These are phyloP conservation scores for Aspidapion aeneum DNA, from an alignment of 2,888 invertebrate genomes.

Conservation along the genomic window DNA sequence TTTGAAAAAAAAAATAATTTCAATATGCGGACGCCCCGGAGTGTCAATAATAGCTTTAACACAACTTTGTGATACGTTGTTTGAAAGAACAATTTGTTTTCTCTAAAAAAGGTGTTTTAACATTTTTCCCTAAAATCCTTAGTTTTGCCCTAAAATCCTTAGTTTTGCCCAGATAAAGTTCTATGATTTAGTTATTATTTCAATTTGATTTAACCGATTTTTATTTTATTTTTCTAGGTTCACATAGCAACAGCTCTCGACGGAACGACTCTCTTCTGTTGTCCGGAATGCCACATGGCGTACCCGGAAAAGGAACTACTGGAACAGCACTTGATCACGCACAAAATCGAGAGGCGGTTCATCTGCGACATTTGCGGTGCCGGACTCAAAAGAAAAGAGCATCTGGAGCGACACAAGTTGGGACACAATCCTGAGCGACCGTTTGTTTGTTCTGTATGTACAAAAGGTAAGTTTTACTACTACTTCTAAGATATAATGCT, in stretches of 20 bases:
- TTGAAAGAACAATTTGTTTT: no score
- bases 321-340: conserved; percentile 72
- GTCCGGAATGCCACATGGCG: conserved; percentile 79
- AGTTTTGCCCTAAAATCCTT: no score
- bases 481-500: no score
- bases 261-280: conserved; percentile 72
- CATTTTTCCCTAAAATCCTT: no score
- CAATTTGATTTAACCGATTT: no score
- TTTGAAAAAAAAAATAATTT: no score
- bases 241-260: conserved; percentile 72
- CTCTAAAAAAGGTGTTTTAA: no score
- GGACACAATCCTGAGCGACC: conserved; percentile 80
- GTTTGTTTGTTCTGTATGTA: conserved; percentile 72
- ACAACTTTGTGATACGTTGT: no score
- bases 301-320: conserved; percentile 76
- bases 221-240: conserved; percentile 61
- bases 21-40: no score
- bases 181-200: no score
- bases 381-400: conserved; percentile 74
- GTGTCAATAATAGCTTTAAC: no score
- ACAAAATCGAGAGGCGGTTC: conserved; percentile 76
- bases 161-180: no score
- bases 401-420: conserved; percentile 72
- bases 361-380: conserved; percentile 77
- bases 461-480: conserved; percentile 62